A percentile compares a stretch with the other conserved stretches of the same genome.
Conservation (phyloP, 1,140 invertebrate species). For the Ruditapes philippinarum region DNA sequence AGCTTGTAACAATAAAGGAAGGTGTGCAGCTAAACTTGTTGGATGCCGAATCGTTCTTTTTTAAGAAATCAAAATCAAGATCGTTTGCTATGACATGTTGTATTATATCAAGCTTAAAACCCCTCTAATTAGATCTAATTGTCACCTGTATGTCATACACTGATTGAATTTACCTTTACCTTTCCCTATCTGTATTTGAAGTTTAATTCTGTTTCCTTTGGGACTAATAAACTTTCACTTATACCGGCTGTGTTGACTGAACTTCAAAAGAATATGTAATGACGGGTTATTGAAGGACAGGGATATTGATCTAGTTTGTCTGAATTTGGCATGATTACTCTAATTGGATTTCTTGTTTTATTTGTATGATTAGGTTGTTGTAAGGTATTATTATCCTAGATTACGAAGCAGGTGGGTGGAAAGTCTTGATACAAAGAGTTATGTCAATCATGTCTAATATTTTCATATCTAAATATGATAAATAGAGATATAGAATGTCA, state of each 20-base stretch:
- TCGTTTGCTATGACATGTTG: neutral
- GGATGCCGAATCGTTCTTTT: neutral
- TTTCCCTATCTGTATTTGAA: neutral
- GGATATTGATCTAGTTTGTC: neutral
- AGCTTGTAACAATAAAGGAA: too few relatives aligned
- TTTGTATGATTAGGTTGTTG: neutral
- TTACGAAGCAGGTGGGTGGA: neutral
- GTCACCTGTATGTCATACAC: neutral
- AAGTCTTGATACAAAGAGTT: too few relatives aligned
- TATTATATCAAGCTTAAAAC: neutral
- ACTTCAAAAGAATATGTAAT: conserved; percentile 47
- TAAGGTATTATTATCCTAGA: neutral
- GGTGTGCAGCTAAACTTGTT: too few relatives aligned
- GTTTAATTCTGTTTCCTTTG: neutral
- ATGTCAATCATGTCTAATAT: too few relatives aligned
- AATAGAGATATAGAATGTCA: too few relatives aligned
- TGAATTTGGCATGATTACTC: neutral
- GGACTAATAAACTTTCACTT: conserved; percentile 21
- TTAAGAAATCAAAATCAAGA: neutral
- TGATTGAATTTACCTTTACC: neutral
- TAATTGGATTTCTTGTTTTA: neutral
- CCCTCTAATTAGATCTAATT: neutral
- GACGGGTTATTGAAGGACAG: neutral
- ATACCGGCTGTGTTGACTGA: neutral
- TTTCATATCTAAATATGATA: too few relatives aligned